Evolutionary conservation across 2,888 invertebrate species (phyloP), one percentile per base, ranked within the genome.

Genomic region (Platerodrilus igneus): DNA sequence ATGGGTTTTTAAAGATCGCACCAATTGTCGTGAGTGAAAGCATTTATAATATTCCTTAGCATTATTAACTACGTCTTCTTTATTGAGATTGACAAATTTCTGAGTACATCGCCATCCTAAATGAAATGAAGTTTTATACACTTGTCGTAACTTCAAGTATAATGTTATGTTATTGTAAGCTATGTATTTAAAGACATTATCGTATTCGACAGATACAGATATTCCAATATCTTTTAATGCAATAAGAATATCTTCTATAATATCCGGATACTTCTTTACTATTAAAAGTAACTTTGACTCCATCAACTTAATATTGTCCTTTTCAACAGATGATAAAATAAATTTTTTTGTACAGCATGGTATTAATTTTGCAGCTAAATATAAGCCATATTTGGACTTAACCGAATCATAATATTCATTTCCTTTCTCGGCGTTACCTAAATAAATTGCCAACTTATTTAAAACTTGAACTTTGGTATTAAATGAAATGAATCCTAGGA

Each of bases 401-500:
- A 48, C 21, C 2, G 37, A 26, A 10, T 36, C 26, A 34, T 45
- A 46, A 33, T 40, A 26, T 13, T 9, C 21, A 30, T 48, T 35
- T 2, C 38, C 37, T n/a, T 11, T 14, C 17, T 27, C 15, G 15
- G 16, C 14, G 15, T 42, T 27, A n/a, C 4, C 14, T 18, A 43
- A 18, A 27, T 33, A 29, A 9, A 31, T 22, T 1, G 41, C 27
- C n/a, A 48, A 33, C 13, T 42, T 36, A 14, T 36, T 39, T 4
- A 43, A 20, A 13, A 48, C n/a, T 22, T 40, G 45, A 37, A 39
- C 30, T 35, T 44, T 37, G 1, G 30, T 20, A 11, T 27, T 40
- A 27, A 42, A 48, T 3, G 48, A 45, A 10, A 39, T 16, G 9
- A n/a, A n/a, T n/a, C n/a, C n/a, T n/a, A n/a, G n/a, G 11, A 34